Base-by-base conservation (phyloP, 2,797 vertebrate genomes). In the Zenarchopterus dispar region DNA sequence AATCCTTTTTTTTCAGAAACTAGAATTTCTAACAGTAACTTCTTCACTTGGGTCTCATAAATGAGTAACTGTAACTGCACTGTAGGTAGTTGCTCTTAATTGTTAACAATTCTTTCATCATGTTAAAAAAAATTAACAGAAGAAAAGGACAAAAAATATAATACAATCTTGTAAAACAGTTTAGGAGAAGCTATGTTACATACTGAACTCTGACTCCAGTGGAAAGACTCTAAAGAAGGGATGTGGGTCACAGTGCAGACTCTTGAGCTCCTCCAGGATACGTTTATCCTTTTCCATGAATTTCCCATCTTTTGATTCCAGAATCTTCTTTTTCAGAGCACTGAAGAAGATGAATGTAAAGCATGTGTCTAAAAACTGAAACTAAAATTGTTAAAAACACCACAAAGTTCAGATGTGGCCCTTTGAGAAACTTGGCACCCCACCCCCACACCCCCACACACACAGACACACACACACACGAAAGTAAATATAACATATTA, bases 231-330 rank as follows among this genome's bases (percentile, higher is more conserved):
- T 84, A 44, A 84, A 83, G 72, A 72, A 92, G 5, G 89, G 88
- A 77, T 91, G 91, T 5, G 88, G 90, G 46, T 89, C 67, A 73
- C 85, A 88, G 11, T 92, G 91, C 31, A 92, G 80, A 9, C 54
- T 85, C 57, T 73, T 91, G 23, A 92, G 70, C 70, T 92, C 90
- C 56, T 85, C 83, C 44, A 91, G 26, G 53, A 92, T 70, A 9
- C 88, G 82, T 55, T 63, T 87, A 46, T 89, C 83, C 61, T 78
- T 87, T 57, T 86, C 85, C 73, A 82, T 17, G 39, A 65, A 61
- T 46, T n/a, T 11, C 0, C 19, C 1, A 1, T 33, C 53, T 50
- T 73, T 84, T 10, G 56, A 48, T 70, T 88, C 74, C 15, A 0
- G 8, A 10, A 88, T 85, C 63, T 70, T 87, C 45, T 84, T 85